These are phyloP conservation scores for Podarcis raffonei DNA, from an alignment of 2,113 vertebrate genomes.

Conservation along the genomic window DNA sequence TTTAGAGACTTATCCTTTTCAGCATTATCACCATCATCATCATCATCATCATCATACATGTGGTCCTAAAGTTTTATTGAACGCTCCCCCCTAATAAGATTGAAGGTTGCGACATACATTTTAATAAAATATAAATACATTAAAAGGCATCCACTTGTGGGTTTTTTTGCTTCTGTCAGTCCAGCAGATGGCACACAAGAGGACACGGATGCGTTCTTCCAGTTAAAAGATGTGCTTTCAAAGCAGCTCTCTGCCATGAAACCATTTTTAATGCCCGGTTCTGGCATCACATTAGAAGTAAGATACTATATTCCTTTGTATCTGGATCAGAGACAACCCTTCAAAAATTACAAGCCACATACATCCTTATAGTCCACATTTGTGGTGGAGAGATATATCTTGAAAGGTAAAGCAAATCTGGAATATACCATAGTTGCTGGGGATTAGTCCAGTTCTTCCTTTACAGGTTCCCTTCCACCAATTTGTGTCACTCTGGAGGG, in stretches of 20 bases:
- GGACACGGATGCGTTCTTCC: neutral
- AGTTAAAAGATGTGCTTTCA: neutral
- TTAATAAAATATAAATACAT: neutral
- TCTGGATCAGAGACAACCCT: neutral
- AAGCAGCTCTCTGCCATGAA: neutral
- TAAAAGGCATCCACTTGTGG: neutral
- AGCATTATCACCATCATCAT: neutral
- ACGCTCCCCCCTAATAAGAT: neutral
- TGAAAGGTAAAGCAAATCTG: neutral
- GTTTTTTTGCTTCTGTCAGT: neutral
- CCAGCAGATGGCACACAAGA: slow-evolving; percentile 28
- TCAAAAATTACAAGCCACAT: neutral
- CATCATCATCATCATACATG: too few relatives aligned
- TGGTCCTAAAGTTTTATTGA: neutral
- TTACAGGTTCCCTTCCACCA: slow-evolving; percentile 99
- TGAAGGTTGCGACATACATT: neutral
- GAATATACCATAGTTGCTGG: slow-evolving; percentile 96
- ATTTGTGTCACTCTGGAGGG: slow-evolving; percentile 90
- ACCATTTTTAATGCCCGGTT: neutral
- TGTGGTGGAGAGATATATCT: neutral
- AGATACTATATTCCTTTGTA: too few relatives aligned
- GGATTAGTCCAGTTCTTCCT: slow-evolving; percentile 95
- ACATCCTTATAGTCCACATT: neutral
- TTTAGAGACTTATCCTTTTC: neutral
- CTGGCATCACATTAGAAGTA: neutral